Conservation (phyloP, 2,888 invertebrate species). For the Habroteleia sp. region DNA sequence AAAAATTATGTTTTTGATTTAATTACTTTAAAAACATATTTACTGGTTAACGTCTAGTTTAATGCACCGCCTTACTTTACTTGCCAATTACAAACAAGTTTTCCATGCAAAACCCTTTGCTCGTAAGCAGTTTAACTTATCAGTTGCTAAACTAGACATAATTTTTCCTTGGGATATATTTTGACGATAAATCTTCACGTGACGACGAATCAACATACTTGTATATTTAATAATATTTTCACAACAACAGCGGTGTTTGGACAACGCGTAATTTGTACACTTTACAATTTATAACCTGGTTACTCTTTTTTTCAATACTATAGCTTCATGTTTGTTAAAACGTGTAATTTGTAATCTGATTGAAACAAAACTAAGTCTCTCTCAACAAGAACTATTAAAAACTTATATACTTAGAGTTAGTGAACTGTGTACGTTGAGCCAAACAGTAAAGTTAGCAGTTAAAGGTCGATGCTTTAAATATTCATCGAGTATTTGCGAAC, state of each 20-base stretch:
- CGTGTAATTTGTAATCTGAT: slow-evolving; percentile 22
- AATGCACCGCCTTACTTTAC: too few species aligned
- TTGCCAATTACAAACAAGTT: too few species aligned
- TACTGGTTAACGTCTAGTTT: too few species aligned
- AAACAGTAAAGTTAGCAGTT: slow-evolving; percentile 59
- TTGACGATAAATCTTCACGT: too few species aligned
- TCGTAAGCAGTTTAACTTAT: too few species aligned
- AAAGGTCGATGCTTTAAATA: slow-evolving; percentile 59
- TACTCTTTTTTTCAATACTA: slow-evolving; percentile 4
- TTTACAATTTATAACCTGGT: slow-evolving; percentile 8
- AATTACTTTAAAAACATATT: too few species aligned
- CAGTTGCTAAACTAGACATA: too few species aligned
- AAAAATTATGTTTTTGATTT: too few species aligned
- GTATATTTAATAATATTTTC: slow-evolving; percentile 9
- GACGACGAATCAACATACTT: too few species aligned
- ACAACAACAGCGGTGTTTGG: slow-evolving; percentile 6
- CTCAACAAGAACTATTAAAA: slow-evolving; percentile 49
- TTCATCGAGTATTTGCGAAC: slow-evolving; percentile 56
- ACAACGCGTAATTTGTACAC: slow-evolving; percentile 17
- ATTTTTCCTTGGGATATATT: too few species aligned
- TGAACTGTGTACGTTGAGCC: slow-evolving; percentile 49
- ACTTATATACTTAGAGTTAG: slow-evolving; percentile 54
- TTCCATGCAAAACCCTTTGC: too few species aligned
- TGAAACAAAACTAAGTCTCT: slow-evolving; percentile 45
- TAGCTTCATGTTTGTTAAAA: slow-evolving; percentile 7